Conservation (phyloP, 2,113 vertebrate genomes). For the Mobula birostris region DNA sequence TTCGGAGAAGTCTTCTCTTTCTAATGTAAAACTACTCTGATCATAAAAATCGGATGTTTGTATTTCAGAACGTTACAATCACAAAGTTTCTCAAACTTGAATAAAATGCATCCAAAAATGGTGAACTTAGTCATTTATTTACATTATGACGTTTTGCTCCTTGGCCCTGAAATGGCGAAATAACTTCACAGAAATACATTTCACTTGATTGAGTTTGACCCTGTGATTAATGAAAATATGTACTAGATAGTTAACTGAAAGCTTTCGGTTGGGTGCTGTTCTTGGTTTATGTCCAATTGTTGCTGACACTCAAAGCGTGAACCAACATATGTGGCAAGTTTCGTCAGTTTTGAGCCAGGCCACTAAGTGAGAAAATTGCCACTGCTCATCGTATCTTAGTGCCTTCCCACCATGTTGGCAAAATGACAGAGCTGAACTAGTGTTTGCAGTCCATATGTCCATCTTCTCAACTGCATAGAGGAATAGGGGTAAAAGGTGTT, state of each 20-base stretch:
- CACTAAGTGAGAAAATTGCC: conserved; percentile 19
- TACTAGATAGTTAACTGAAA: conserved; percentile 13
- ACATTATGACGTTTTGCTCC: neutral
- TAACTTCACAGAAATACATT: neutral
- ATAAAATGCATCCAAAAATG: neutral
- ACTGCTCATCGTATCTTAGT: conserved; percentile 11
- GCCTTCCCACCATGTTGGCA: neutral
- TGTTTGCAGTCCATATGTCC: conserved; percentile 26
- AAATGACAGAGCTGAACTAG: neutral
- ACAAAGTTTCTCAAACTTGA: neutral
- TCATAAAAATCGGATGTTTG: neutral
- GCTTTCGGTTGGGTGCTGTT: neutral
- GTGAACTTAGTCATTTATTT: neutral
- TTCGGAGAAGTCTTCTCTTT: neutral
- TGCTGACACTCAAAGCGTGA: neutral
- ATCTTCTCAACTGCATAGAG: neutral
- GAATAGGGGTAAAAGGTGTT: neutral
- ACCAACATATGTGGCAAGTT: conserved; percentile 11
- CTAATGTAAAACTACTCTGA: neutral
- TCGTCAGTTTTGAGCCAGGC: neutral
- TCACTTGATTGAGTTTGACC: neutral
- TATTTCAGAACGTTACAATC: neutral
- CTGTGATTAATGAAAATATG: neutral
- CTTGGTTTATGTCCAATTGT: neutral
- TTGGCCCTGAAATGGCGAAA: neutral